phyloP scores from a whole-genome alignment of 2,113 vertebrate genomes.

The Rhegmatorhina hoffmannsi region DNA sequence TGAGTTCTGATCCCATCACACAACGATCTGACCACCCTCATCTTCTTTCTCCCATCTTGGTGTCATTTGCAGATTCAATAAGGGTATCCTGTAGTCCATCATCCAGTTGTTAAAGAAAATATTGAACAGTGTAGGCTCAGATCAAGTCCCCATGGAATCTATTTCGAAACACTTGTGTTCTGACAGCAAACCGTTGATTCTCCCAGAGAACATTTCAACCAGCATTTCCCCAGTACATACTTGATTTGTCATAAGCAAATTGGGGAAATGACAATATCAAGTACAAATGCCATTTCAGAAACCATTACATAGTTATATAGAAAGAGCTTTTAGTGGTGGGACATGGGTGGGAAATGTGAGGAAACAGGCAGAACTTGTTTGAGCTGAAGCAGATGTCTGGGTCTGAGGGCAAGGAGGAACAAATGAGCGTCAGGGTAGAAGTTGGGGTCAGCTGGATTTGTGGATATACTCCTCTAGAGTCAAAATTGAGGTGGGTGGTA shows the following conservation, averaged over 20 bases:
- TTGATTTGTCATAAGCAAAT: no score
- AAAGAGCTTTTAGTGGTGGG: background rate
- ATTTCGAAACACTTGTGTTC: constrained; percentile 6
- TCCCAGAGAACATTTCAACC: constrained; percentile 35
- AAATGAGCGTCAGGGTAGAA: background rate
- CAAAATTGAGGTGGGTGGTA: background rate
- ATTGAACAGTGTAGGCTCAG: background rate
- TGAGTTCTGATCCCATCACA: background rate
- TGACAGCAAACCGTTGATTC: constrained; percentile 53
- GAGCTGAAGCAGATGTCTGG: background rate
- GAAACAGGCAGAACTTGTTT: background rate
- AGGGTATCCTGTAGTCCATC: constrained; percentile 33
- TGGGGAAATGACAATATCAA: background rate
- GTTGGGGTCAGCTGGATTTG: background rate
- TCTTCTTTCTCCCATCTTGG: background rate
- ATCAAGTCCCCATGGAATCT: background rate
- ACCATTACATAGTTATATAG: background rate
- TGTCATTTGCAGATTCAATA: constrained; percentile 38
- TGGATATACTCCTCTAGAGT: background rate
- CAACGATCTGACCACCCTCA: background rate
- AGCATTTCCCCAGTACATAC: background rate
- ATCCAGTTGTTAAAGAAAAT: constrained; percentile 9
- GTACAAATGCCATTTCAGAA: constrained; percentile 8
- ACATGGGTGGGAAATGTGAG: background rate
- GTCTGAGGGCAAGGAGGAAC: background rate